Evolutionary conservation across 2,113 vertebrate species (phyloP).

Genomic region (Kryptolebias marmoratus): DNA sequence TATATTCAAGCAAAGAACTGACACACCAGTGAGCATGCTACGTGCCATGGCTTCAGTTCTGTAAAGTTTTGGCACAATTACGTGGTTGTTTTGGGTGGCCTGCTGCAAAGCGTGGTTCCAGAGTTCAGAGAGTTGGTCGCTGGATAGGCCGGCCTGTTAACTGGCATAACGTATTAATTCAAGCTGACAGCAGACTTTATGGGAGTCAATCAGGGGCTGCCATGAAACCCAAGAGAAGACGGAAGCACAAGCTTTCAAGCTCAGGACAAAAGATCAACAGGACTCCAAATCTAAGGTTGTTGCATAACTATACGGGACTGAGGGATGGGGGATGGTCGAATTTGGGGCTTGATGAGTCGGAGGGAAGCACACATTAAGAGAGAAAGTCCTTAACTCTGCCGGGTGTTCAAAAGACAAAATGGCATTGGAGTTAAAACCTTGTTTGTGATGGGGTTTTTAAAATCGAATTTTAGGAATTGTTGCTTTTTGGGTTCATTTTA

Average conservation of each 20-base stretch:
- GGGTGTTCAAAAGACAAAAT: not conserved
- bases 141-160: constrained; percentile 51
- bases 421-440: not conserved
- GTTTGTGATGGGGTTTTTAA: too few species aligned
- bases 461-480: too few species aligned
- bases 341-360: constrained; percentile 41
- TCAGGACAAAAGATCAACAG: constrained; percentile 70
- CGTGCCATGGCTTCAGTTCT: not conserved
- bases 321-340: constrained; percentile 46
- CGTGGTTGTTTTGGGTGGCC: constrained; percentile 24
- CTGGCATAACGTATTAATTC: constrained; percentile 66
- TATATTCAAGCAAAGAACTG: not conserved
- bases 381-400: not conserved
- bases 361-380: constrained; percentile 22
- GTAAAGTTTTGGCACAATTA: constrained; percentile 16
- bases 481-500: too few species aligned
- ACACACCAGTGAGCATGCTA: not conserved
- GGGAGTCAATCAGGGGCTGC: constrained; percentile 59
- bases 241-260: constrained; percentile 65
- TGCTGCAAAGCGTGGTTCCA: constrained; percentile 34
- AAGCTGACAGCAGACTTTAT: constrained; percentile 68
- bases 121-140: constrained; percentile 34
- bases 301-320: constrained; percentile 62
- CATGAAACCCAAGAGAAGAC: constrained; percentile 49
- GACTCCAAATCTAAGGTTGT: constrained; percentile 75